Evolutionary conservation across 2,888 invertebrate species (phyloP).

Genomic region (Hemistola chrysoprasaria): DNA sequence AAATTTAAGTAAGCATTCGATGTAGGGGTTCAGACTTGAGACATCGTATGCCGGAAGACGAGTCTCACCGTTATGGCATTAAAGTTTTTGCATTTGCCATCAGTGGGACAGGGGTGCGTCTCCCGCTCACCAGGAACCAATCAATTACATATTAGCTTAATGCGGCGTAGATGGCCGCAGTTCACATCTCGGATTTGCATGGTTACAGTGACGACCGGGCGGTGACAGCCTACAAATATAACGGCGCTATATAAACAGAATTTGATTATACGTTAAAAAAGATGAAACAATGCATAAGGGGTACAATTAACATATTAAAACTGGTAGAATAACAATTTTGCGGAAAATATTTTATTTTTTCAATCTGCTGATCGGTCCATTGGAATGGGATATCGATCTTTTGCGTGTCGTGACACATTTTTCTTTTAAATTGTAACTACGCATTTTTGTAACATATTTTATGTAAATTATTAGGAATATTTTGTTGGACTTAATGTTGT

Average conservation of each 20-base stretch:
- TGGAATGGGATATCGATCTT: too few species aligned
- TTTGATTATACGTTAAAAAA: too few species aligned
- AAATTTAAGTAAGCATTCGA: conserved; percentile 38
- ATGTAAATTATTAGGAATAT: too few species aligned
- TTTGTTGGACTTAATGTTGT: too few species aligned
- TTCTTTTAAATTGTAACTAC: too few species aligned
- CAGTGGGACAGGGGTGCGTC: conserved; percentile 69
- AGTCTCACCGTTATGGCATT: conserved; percentile 68
- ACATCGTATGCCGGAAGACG: conserved; percentile 54
- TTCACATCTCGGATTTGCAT: conserved; percentile 61
- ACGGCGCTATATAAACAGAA: conserved; percentile 46
- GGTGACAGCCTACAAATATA: conserved; percentile 45
- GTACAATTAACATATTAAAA: too few species aligned
- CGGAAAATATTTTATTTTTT: too few species aligned
- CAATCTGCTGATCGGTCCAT: too few species aligned
- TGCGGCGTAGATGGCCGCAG: conserved; percentile 66
- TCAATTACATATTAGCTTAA: conserved; percentile 81
- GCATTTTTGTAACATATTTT: too few species aligned
- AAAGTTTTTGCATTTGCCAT: conserved; percentile 74
- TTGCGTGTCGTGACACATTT: too few species aligned
- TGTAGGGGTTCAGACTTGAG: conserved; percentile 15
- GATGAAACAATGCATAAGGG: too few species aligned
- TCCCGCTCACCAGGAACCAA: conserved; percentile 69
- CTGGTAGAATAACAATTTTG: too few species aligned
- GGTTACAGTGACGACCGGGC: conserved; percentile 51